Base-by-base conservation (phyloP, 2,797 vertebrate genomes). In the Enteromius unitaeniatus region DNA sequence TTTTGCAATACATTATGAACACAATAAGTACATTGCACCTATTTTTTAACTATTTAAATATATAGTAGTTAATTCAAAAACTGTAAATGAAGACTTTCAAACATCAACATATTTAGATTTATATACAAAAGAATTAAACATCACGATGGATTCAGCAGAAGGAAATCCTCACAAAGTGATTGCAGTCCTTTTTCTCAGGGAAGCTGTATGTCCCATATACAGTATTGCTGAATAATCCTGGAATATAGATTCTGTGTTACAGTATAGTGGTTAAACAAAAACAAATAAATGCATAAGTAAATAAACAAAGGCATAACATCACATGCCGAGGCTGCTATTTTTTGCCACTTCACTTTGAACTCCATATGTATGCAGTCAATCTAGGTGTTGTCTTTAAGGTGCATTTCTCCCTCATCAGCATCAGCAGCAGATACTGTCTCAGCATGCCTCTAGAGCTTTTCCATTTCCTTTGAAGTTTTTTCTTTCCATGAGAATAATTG, bases 381-480 rank as follows among this genome's bases (percentile, higher is more conserved):
- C 60, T 37, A 51, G 28, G 4, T 74, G 42, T 51, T 74, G 72
- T 65, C 21, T 65, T 51, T 6, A 45, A 1, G 26, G 17, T 67
- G 15, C 9, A 11, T 26, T 37, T 76, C 45, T 82, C 8, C 7
- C 49, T 76, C 37, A 19, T 81, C 49, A 81, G 84, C 68, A 51
- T 83, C 76, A 78, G 80, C 81, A 62, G 28, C 74, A 47, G 55
- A 78, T 28, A 58, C 76, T 74, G 45, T 81, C 67, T 76, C 60
- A 51, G 72, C 15, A 23, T 78, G 70, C 76, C 86, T 86, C 87
- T 62, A 28, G 84, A 88, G 88, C 84, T 65, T 84, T 45, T n/a
- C 82, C 78, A 84, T 82, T 84, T 82, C 82, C 84, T 91, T 91
- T 89, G 87, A 89, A 84, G 86, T 82, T 86, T 83, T 11, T 28